phyloP scores from a whole-genome alignment of 2,797 vertebrate genomes.

The Pseudomugil tenellus region DNA sequence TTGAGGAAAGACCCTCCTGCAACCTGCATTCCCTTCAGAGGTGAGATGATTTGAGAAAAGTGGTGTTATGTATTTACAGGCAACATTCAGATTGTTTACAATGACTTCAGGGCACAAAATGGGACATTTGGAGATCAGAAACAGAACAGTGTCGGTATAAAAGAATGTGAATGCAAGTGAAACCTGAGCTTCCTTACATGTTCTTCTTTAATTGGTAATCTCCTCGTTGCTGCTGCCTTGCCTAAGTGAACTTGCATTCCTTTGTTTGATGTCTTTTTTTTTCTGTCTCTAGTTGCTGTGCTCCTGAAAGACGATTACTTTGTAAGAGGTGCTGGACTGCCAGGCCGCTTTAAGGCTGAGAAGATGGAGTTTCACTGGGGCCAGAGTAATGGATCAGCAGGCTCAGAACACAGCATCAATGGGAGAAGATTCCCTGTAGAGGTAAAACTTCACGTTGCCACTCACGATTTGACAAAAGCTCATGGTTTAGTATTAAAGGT shows the following conservation, averaged over 20 bases:
- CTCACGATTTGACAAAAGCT: constrained; percentile 47
- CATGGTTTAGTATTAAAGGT: constrained; percentile 28
- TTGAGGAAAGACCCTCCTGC: constrained; percentile 6
- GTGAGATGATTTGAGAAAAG: constrained; percentile 13
- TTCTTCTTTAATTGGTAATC: constrained; percentile 24
- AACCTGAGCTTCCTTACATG: constrained; percentile 15
- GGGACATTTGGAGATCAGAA: background rate
- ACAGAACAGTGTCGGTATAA: too few relatives aligned
- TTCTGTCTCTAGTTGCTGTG: constrained; percentile 88
- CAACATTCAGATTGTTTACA: too few relatives aligned
- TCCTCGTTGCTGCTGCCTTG: constrained; percentile 17
- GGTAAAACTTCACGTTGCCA: constrained; percentile 63
- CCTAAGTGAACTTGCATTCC: constrained; percentile 20
- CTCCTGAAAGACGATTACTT: constrained; percentile 97
- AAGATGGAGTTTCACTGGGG: constrained; percentile 99
- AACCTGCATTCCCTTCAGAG: background rate
- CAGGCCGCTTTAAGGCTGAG: constrained; percentile 96
- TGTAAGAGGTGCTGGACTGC: constrained; percentile 92
- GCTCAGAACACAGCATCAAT: constrained; percentile 96
- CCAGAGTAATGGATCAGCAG: constrained; percentile 92
- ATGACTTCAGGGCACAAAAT: background rate
- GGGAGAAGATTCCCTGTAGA: constrained; percentile 92
- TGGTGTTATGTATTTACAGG: background rate
- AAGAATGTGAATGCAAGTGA: background rate
- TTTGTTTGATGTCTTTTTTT: constrained; percentile 22